Base-by-base conservation (phyloP, 2,888 invertebrate species). In the Metopia argyrocephala region DNA sequence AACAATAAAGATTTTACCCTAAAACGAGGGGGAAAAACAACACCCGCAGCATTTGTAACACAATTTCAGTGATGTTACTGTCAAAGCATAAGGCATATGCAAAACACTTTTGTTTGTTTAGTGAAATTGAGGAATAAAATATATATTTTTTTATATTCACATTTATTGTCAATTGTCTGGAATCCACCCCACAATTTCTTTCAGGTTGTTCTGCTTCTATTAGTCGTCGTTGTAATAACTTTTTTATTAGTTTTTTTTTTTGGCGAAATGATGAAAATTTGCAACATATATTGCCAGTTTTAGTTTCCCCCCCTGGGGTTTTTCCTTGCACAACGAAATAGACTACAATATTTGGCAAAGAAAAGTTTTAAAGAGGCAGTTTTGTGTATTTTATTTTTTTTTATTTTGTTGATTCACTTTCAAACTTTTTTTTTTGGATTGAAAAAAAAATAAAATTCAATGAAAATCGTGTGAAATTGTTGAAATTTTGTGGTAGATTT, bases 401-500 rank as follows among this genome's bases (percentile, higher is more conserved):
- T 18, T 59, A 31, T 12, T 28, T 61, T 59, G 74, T 56, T 70
- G 70, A 76, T 65, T 80, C 50, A 61, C 70, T 70, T 71, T 75
- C 61, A 79, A 79, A 54, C 48, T 65, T 74, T 15, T 52, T 71
- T 50, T 23, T 64, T 54, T n/a, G 46, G 12, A 62, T 23, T 62
- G 4, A 38, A 38, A 38, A 38, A 38, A 15, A 31, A 31, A 31
- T 12, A 66, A 31, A 73, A 64, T 73, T 73, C 21, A 23, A 84
- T 85, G 85, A 85, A 86, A 88, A 86, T 88, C 86, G 85, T 86
- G 84, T 84, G 85, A 88, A 88, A 87, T 86, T 86, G 85, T 84
- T 85, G 86, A 86, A 86, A 85, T 86, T 87, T 86, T 86, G 88
- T 85, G 88, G 87, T 84, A 86, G 85, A 87, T 87, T 75, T 74